Evolutionary conservation across 2,888 invertebrate species (phyloP).

Genomic region (Balanococcus diminutus): DNA sequence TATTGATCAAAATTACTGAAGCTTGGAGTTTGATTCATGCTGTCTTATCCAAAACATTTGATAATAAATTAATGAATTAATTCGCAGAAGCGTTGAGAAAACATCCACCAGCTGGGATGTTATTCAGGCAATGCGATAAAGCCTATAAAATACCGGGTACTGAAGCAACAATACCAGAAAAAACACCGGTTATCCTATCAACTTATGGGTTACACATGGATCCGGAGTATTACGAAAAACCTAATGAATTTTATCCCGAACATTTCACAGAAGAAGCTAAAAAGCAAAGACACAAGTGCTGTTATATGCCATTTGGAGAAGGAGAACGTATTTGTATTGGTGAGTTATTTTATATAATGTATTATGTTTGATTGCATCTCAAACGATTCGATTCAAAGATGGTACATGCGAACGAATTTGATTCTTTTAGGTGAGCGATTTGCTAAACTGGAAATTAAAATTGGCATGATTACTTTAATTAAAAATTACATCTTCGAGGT

Average conservation of each 20-base stretch:
- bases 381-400: too few species aligned
- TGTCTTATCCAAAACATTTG: not conserved
- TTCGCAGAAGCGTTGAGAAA: slow-evolving; percentile 62
- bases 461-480: too few species aligned
- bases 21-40: not conserved
- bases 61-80: not conserved
- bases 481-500: too few species aligned
- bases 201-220: slow-evolving; percentile 62
- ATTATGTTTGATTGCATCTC: too few species aligned
- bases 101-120: slow-evolving; percentile 62
- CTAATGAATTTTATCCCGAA: slow-evolving; percentile 63
- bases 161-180: slow-evolving; percentile 60
- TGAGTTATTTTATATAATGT: too few species aligned
- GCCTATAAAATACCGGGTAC: slow-evolving; percentile 60
- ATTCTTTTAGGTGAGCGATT: too few species aligned
- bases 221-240: slow-evolving; percentile 62
- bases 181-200: slow-evolving; percentile 61
- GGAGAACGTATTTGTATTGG: slow-evolving; percentile 62
- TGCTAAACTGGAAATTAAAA: too few species aligned
- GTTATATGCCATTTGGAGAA: slow-evolving; percentile 61
- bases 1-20: not conserved
- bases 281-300: slow-evolving; percentile 59
- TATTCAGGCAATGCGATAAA: slow-evolving; percentile 60
- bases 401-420: too few species aligned
- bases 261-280: slow-evolving; percentile 62